Conservation (phyloP, 2,888 invertebrate genomes). For the Troides oblongomaculatus region DNA sequence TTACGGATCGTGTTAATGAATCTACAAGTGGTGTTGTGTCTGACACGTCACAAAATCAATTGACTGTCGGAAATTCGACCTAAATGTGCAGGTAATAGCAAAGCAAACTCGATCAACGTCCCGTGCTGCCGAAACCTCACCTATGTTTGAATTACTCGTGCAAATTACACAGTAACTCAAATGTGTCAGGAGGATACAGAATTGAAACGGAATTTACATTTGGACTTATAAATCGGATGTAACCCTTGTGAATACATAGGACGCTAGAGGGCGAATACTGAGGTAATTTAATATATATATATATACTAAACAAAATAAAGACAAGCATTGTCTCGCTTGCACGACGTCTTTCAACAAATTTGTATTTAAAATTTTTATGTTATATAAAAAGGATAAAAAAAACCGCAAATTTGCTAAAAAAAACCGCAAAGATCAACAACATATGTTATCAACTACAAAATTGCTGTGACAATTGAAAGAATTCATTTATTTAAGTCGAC, state of each 20-base stretch:
- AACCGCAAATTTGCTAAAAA: too few species aligned
- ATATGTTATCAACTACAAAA: too few species aligned
- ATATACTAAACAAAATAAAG: too few species aligned
- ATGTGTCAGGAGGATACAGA: constrained; percentile 12
- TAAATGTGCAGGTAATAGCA: constrained; percentile 7
- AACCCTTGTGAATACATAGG: constrained; percentile 11
- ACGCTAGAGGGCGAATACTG: background rate
- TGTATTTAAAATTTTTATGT: too few species aligned
- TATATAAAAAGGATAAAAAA: too few species aligned
- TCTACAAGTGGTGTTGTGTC: constrained; percentile 18
- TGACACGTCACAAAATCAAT: constrained; percentile 6
- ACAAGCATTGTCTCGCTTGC: too few species aligned
- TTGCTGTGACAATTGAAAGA: too few species aligned
- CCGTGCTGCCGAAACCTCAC: background rate
- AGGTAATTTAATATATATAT: background rate
- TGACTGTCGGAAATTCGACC: constrained; percentile 6
- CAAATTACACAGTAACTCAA: constrained; percentile 20
- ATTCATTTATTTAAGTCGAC: too few species aligned
- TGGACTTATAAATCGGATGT: constrained; percentile 3
- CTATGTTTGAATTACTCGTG: constrained; percentile 10
- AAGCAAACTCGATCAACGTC: constrained; percentile 14
- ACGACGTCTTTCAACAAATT: too few species aligned
- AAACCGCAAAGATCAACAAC: too few species aligned
- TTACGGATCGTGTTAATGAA: constrained; percentile 14
- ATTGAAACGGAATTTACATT: constrained; percentile 13